These are phyloP conservation scores for Pipistrellus nathusii DNA, from an alignment of 2,797 vertebrate species.

Conservation along the genomic window DNA sequence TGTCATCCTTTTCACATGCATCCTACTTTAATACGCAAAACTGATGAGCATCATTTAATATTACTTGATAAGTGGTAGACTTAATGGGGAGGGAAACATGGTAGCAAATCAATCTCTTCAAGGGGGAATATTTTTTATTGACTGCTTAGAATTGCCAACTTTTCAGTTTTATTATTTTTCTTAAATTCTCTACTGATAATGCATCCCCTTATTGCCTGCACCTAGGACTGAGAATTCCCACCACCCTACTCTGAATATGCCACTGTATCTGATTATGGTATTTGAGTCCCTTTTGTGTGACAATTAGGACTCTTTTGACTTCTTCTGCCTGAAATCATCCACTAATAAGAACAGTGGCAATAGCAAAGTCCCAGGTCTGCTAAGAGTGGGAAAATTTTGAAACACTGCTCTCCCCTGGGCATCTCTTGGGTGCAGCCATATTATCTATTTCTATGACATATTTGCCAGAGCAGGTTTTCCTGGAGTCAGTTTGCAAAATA, in stretches of 20 bases:
- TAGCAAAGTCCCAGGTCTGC: background rate
- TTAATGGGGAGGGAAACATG: background rate
- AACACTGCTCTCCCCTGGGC: background rate
- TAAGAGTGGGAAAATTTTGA: background rate
- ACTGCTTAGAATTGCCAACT: background rate
- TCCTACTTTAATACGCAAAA: background rate
- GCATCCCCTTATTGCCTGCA: background rate
- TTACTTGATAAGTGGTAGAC: background rate
- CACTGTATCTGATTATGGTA: slow-evolving; percentile 16
- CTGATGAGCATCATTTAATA: slow-evolving; percentile 1
- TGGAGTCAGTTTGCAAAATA: background rate
- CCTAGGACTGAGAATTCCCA: background rate
- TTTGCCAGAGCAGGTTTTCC: slow-evolving; percentile 4
- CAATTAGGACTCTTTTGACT: slow-evolving; percentile 35
- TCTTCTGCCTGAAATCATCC: slow-evolving; percentile 21
- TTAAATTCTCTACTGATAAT: slow-evolving; percentile 33
- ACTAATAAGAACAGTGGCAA: background rate
- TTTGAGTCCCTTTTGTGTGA: background rate
- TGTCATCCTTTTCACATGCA: background rate
- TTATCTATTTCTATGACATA: background rate
- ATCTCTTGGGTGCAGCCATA: background rate
- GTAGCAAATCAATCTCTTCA: background rate
- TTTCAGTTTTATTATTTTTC: background rate
- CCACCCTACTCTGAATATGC: background rate
- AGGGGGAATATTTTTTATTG: slow-evolving; percentile 10